Base-by-base conservation (phyloP, 2,888 invertebrate genomes). In the Hirudinaria manillensis region DNA sequence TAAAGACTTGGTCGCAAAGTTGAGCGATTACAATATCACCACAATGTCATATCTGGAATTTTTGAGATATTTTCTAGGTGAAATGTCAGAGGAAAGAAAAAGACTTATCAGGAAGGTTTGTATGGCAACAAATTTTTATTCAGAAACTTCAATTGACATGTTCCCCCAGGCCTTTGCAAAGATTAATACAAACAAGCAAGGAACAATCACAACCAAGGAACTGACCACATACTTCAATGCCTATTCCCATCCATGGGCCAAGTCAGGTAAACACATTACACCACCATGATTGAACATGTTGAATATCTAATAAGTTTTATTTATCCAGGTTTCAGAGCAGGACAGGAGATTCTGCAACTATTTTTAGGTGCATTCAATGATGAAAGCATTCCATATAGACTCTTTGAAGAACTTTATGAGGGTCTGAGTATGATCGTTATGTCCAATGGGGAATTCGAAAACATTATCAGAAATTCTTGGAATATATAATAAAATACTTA, bases 391-490 rank as follows among this genome's bases (percentile, higher is more conserved):
- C 4, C 61, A 7, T 61, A 27, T 10, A 61, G 6, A 29, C 1
- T 2, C 24, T 61, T 61, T 61, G 61, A 61, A 19, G 61, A 61
- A 61, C n/a, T 61, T 29, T 61, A 61, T 61, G 61, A 61, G 61
- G 21, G 61, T 10, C 19, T 61, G 19, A 61, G 61, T n/a, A 16
- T 61, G 21, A 7, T 61, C 10, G 19, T n/a, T 6, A 19, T 21
- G 1, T 24, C 24, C 19, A n/a, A 61, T n/a, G 1, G 1, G 7
- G 61, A 61, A 1, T 61, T 61, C n/a, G 29, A 24, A 24, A 61
- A 61, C 13, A 61, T 61, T 16, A 2, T 61, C 2, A 61, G n/a
- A 61, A 61, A 61, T 29, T 27, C 61, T 29, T 61, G 61, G 61
- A 61, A 10, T 10, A 16, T 61, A 61, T n/a, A 61, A 61, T 27